phyloP scores from a whole-genome alignment of 2,797 vertebrate species.

The Typhlichthys eigenmanni region DNA sequence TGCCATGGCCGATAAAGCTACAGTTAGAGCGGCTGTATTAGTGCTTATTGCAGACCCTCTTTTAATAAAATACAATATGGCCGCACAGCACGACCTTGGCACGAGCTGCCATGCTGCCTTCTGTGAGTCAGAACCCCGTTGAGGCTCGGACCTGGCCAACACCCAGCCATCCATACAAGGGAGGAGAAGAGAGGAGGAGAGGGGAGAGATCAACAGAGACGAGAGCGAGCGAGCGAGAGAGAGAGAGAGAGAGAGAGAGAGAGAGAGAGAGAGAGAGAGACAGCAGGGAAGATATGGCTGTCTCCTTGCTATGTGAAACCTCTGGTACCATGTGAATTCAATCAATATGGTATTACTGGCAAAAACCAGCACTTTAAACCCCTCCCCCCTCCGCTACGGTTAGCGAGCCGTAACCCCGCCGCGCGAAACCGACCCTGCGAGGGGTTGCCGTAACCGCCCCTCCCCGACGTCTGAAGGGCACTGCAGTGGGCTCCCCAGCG shows the following conservation, averaged over 20 bases:
- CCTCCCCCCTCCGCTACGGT: conserved; percentile 35
- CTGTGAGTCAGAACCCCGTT: conserved; percentile 71
- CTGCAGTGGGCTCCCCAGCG: conserved; percentile 49
- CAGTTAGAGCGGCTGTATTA: conserved; percentile 58
- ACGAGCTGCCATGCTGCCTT: conserved; percentile 71
- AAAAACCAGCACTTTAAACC: too few species aligned
- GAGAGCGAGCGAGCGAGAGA: conserved; percentile 11
- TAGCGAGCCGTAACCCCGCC: conserved; percentile 38
- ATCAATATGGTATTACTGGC: conserved; percentile 77
- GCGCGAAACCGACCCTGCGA: conserved; percentile 28
- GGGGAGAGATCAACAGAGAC: background rate
- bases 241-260: conserved; percentile 21
- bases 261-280: background rate
- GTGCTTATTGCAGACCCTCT: conserved; percentile 70
- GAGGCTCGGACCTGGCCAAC: conserved; percentile 63
- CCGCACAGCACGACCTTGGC: conserved; percentile 79
- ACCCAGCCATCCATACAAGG: conserved; percentile 59
- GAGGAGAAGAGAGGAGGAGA: conserved; percentile 16
- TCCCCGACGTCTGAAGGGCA: conserved; percentile 31
- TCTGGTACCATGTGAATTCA: conserved; percentile 60
- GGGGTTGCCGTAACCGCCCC: conserved; percentile 20
- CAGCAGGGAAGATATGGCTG: conserved; percentile 15
- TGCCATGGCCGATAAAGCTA: conserved; percentile 66
- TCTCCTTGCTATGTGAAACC: conserved; percentile 47
- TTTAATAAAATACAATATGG: conserved; percentile 82